phyloP scores from a whole-genome alignment of 2,113 vertebrate genomes.

The Leptobrachium leishanense region DNA sequence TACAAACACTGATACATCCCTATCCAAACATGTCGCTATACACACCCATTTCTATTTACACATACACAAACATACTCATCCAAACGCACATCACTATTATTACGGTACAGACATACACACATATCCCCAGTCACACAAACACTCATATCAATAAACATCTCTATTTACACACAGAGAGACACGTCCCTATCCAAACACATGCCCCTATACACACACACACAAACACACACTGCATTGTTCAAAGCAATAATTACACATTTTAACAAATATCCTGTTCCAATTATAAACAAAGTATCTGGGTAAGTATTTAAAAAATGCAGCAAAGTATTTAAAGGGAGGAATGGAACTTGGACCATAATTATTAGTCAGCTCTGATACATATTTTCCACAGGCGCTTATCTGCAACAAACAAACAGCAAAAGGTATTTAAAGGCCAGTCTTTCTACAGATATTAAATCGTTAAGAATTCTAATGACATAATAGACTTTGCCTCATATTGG shows the following conservation, averaged over 20 bases:
- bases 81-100: background rate
- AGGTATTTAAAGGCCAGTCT: slow-evolving; percentile 12
- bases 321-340: slow-evolving; percentile 10
- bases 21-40: background rate
- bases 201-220: too few relatives aligned
- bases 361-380: background rate
- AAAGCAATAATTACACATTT: too few relatives aligned
- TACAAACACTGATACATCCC: background rate
- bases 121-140: too few relatives aligned
- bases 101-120: too few relatives aligned
- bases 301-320: background rate
- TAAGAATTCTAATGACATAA: slow-evolving; percentile 46
- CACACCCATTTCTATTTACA: background rate
- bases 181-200: too few relatives aligned
- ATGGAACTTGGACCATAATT: background rate
- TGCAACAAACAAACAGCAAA: background rate
- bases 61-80: background rate
- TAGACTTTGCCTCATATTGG: slow-evolving; percentile 4
- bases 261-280: too few relatives aligned
- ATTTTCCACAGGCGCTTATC: slow-evolving; percentile 4
- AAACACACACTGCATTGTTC: too few relatives aligned
- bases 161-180: too few relatives aligned
- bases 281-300: too few relatives aligned
- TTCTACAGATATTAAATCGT: background rate
- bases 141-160: too few relatives aligned